Conservation (phyloP, 2,113 vertebrate genomes). For the Eubucco bourcierii region DNA sequence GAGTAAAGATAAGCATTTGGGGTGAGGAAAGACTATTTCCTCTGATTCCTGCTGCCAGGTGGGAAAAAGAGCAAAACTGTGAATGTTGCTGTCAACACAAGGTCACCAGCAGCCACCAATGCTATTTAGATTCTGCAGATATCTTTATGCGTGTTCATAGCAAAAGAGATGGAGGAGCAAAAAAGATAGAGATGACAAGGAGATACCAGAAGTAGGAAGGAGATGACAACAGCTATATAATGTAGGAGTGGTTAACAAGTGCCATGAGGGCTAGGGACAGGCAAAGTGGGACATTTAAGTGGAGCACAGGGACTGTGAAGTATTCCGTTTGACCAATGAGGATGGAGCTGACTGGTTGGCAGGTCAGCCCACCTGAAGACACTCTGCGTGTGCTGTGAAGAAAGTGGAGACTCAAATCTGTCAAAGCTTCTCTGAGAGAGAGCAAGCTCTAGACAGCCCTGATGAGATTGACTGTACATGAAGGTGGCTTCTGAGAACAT, state of each 20-base stretch:
- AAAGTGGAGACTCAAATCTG: not conserved
- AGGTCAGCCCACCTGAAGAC: not conserved
- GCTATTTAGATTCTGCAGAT: conserved; percentile 24
- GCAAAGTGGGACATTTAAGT: conserved; percentile 24
- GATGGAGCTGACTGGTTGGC: not conserved
- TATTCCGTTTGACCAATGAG: not conserved
- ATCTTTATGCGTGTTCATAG: not conserved
- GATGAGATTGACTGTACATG: fast-evolving
- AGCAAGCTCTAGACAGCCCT: not conserved
- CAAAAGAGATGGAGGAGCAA: not conserved
- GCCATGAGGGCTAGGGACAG: not conserved
- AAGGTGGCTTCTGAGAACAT: not conserved
- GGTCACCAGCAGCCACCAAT: conserved; percentile 11
- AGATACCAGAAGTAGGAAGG: conserved; percentile 18
- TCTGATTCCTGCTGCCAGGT: conserved; percentile 26
- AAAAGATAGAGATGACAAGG: conserved; percentile 14
- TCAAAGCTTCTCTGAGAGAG: not conserved
- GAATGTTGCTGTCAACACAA: conserved; percentile 42
- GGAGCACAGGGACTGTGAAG: not conserved
- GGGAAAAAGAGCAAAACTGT: conserved; percentile 61
- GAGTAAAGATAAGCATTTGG: conserved; percentile 15
- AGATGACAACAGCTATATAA: conserved; percentile 22
- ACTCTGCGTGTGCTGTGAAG: not conserved
- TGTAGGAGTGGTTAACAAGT: not conserved
- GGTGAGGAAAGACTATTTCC: conserved; percentile 40